Conservation (phyloP, 1,140 invertebrate genomes). For the Pseudomyrmex flavicornis region DNA sequence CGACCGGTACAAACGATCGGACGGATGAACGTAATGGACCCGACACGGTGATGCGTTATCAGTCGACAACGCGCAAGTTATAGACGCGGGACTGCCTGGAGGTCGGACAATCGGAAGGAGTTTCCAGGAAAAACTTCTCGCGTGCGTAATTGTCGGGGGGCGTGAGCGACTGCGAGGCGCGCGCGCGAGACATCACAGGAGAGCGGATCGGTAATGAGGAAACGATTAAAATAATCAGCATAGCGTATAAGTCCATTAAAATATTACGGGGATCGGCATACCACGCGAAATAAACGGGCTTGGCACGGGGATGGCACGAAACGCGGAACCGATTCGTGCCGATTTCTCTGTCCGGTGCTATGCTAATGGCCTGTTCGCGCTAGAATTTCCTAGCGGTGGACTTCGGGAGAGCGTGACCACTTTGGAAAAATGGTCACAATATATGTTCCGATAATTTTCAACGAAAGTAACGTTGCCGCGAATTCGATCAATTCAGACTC, state of each 20-base stretch:
- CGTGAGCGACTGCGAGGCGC: slow-evolving; percentile 27
- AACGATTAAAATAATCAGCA: slow-evolving; percentile 67
- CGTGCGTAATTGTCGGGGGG: slow-evolving; percentile 66
- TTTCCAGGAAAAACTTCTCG: slow-evolving; percentile 67
- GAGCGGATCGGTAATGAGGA: slow-evolving; percentile 37
- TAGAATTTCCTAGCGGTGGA: slow-evolving; percentile 5
- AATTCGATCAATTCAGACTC: neutral
- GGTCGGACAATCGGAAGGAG: slow-evolving; percentile 61
- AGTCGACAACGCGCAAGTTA: neutral
- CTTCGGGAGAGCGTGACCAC: neutral
- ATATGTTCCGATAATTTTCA: neutral
- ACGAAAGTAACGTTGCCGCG: neutral
- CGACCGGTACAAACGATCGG: slow-evolving; percentile 30
- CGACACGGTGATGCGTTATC: slow-evolving; percentile 4
- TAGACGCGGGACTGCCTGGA: slow-evolving; percentile 3
- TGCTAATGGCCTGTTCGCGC: slow-evolving; percentile 23
- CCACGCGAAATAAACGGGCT: neutral
- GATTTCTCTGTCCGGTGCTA: slow-evolving; percentile 17
- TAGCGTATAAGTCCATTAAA: slow-evolving; percentile 41
- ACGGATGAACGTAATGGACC: neutral
- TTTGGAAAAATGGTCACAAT: neutral
- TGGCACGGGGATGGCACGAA: neutral
- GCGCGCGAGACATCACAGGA: slow-evolving; percentile 35
- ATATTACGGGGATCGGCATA: slow-evolving; percentile 36
- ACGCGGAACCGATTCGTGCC: slow-evolving; percentile 24